phyloP scores from a whole-genome alignment of 2,797 vertebrate genomes.

The Yasuhikotakia modesta region DNA sequence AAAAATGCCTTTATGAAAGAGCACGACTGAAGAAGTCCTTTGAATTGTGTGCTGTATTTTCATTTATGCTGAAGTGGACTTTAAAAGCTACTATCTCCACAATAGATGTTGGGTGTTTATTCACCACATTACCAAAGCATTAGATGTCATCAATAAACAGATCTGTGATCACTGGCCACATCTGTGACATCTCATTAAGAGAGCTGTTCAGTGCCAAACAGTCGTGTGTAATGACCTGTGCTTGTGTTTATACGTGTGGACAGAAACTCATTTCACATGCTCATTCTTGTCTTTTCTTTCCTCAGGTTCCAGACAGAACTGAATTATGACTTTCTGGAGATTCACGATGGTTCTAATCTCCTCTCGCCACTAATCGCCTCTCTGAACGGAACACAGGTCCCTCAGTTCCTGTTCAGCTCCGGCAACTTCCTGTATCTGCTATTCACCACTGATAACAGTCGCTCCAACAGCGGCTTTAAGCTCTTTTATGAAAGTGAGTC shows the following conservation, averaged over 20 bases:
- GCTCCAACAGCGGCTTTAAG: slow-evolving; percentile 98
- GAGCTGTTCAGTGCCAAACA: neutral
- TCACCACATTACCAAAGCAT: slow-evolving; percentile 1
- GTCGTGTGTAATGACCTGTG: slow-evolving; percentile 29
- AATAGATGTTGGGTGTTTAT: slow-evolving; percentile 9
- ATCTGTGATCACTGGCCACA: neutral
- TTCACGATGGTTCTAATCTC: slow-evolving; percentile 94
- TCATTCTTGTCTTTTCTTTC: neutral
- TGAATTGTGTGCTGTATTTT: too few relatives aligned
- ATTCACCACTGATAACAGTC: slow-evolving; percentile 96
- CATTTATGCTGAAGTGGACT: too few relatives aligned
- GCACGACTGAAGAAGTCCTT: too few relatives aligned
- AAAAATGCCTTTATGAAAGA: too few relatives aligned
- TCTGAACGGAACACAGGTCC: slow-evolving; percentile 95
- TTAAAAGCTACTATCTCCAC: neutral
- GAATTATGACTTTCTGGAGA: slow-evolving; percentile 96
- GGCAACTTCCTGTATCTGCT: slow-evolving; percentile 94
- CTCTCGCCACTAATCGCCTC: slow-evolving; percentile 93
- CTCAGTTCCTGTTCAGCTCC: slow-evolving; percentile 95
- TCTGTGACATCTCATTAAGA: slow-evolving; percentile 34
- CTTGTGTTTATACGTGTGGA: slow-evolving; percentile 31
- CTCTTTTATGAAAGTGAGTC: slow-evolving; percentile 96
- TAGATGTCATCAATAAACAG: slow-evolving; percentile 20
- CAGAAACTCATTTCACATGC: slow-evolving; percentile 20
- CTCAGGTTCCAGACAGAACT: slow-evolving; percentile 96